Conservation (phyloP, 2,888 invertebrate genomes). For the Leptarthrus brevirostris region DNA sequence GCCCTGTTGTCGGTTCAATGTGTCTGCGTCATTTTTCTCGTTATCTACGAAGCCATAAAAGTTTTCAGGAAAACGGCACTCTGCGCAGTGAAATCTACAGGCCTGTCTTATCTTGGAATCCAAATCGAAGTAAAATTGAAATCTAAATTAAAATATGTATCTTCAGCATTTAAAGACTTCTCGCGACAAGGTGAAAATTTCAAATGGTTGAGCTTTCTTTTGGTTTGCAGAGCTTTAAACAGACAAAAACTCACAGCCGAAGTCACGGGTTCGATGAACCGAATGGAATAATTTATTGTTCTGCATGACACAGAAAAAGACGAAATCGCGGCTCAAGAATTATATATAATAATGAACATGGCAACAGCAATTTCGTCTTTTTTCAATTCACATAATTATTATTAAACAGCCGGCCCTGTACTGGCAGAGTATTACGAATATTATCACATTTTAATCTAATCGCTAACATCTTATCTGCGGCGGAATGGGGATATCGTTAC, state of each 20-base stretch:
- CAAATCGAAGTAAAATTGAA: slow-evolving; percentile 27
- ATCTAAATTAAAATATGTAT: slow-evolving; percentile 26
- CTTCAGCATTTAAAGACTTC: slow-evolving; percentile 6
- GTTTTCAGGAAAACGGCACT: slow-evolving; percentile 23
- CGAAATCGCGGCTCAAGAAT: slow-evolving; percentile 12
- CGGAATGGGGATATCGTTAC: no score
- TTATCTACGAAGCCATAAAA: slow-evolving; percentile 41
- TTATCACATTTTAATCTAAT: slow-evolving; percentile 39
- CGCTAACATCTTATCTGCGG: slow-evolving; percentile 5
- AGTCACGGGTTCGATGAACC: slow-evolving; percentile 35
- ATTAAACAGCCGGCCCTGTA: background rate
- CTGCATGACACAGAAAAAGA: slow-evolving; percentile 37
- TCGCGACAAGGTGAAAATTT: slow-evolving; percentile 24
- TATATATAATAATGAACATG: slow-evolving; percentile 31
- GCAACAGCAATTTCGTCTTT: slow-evolving; percentile 26
- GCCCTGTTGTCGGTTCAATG: slow-evolving; percentile 37
- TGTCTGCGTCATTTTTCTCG: slow-evolving; percentile 24
- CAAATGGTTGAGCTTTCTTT: slow-evolving; percentile 17
- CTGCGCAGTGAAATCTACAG: background rate
- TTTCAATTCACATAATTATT: slow-evolving; percentile 4
- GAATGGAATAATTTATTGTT: slow-evolving; percentile 43
- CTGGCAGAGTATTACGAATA: background rate
- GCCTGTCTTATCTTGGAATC: slow-evolving; percentile 14
- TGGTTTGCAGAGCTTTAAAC: slow-evolving; percentile 21
- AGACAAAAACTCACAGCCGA: slow-evolving; percentile 38